Evolutionary conservation across 2,113 vertebrate genomes (phyloP), one percentile per base, ranked within the genome.

Genomic region (Melanerpes aurifrons): DNA sequence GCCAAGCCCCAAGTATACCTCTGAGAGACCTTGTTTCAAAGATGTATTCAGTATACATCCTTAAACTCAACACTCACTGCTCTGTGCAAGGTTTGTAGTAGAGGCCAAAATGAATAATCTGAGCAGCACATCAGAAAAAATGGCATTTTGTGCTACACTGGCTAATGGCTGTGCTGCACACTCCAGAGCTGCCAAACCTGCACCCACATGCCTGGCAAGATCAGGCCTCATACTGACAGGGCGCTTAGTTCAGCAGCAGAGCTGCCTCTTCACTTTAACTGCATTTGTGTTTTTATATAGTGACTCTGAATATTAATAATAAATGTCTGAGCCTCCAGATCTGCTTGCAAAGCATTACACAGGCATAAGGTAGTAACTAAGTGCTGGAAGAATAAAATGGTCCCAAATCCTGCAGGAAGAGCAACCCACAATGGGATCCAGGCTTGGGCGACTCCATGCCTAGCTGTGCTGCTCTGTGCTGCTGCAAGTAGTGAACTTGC

Each of bases 301-400:
- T 24, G 12, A 35, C 29, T 78, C 29, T 18, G 20, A 16, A 50
- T n/a, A 58, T 77, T 50, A 47, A 66, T 56, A 64, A 53, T 45
- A 74, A 78, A 78, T 25, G 48, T 17, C 2, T 29, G 16, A 24
- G 9, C 13, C 20, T 62, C 10, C 54, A 71, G 40, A 40, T 45
- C 47, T 79, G 37, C 67, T 82, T 48, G 43, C 43, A 66, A 35
- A 87, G 71, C 28, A 19, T 64, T 48, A 48, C 59, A 45, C 31
- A 79, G n/a, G 5, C 72, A n/a, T 50, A 32, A 6, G 50, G 47
- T 6, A 15, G 43, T 47, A 26, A 69, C 61, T n/a, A 16, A 74
- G 29, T 0, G 0, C 69, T 2, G 0, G 40, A 64, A 82, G 25
- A 75, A 20, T 45, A 56, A 90, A 69, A 24, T 2, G 3, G 6